Percentiles rank a stretch among this genome's conserved stretches.
Evolutionary conservation across 2,797 vertebrate genomes (phyloP).

Genomic region (Argya squamiceps): DNA sequence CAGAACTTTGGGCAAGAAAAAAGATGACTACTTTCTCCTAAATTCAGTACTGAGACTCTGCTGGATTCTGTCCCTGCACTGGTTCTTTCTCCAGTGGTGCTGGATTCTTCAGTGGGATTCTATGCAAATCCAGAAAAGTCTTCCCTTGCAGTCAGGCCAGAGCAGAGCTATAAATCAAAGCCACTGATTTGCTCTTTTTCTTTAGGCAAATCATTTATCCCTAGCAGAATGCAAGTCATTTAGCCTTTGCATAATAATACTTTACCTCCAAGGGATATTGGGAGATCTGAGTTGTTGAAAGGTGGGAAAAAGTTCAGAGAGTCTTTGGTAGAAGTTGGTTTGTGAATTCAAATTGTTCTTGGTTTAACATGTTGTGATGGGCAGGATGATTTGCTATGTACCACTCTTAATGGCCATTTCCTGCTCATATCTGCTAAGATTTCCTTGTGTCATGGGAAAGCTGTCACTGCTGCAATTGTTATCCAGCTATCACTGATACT

Average conservation of each 20-base stretch:
- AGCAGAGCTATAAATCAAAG: conserved; percentile 49
- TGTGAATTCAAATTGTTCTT: background rate
- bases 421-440: rapidly evolving
- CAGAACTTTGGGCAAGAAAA: background rate
- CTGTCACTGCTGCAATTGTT: background rate
- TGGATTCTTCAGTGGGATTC: background rate
- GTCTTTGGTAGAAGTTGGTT: background rate
- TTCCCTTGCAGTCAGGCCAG: background rate
- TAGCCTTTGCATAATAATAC: conserved; percentile 15
- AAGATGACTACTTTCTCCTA: background rate
- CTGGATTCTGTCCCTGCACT: background rate
- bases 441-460: background rate
- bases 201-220: conserved; percentile 56
- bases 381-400: background rate
- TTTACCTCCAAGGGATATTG: background rate
- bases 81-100: background rate
- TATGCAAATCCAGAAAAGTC: background rate
- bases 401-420: background rate
- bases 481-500: background rate
- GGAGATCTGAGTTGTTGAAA: background rate
- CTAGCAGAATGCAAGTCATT: conserved; percentile 4
- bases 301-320: background rate
- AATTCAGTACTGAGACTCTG: background rate
- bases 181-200: conserved; percentile 24
- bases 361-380: background rate